phyloP scores from a whole-genome alignment of 2,797 vertebrate genomes.

The Chaetodon trifasciatus region DNA sequence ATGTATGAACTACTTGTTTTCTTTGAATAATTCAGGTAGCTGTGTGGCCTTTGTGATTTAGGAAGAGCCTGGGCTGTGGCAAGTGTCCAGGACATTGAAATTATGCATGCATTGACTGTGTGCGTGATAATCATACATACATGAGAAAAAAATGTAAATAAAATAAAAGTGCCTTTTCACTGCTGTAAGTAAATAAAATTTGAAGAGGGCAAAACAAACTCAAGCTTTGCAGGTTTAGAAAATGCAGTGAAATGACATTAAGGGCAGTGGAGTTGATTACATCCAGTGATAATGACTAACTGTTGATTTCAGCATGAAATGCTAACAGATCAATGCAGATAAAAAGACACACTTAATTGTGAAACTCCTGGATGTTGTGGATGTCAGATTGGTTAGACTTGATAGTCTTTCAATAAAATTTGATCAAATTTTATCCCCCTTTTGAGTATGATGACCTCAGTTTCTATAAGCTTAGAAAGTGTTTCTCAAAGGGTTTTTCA shows the following conservation, averaged over 20 bases:
- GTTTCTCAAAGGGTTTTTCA: neutral
- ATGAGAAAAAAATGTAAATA: neutral
- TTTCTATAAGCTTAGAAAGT: neutral
- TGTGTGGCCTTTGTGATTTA: constrained; percentile 20
- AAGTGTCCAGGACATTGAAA: neutral
- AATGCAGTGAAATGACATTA: neutral
- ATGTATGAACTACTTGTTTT: constrained; percentile 35
- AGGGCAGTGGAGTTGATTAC: neutral
- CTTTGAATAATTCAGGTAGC: constrained; percentile 53
- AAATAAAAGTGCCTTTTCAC: neutral
- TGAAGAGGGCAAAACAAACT: neutral
- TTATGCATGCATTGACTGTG: neutral
- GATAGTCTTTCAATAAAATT: neutral
- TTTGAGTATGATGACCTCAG: neutral
- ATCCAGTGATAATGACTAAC: neutral
- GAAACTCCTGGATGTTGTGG: neutral
- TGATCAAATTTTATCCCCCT: neutral
- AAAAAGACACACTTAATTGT: neutral
- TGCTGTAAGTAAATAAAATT: neutral
- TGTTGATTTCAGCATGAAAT: neutral
- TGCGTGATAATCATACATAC: neutral
- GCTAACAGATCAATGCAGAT: neutral
- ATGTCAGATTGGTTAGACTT: neutral
- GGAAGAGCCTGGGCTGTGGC: neutral
- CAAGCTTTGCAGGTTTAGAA: neutral